Conservation (phyloP, 2,888 invertebrate genomes). For the Pardosa pseudoannulata region DNA sequence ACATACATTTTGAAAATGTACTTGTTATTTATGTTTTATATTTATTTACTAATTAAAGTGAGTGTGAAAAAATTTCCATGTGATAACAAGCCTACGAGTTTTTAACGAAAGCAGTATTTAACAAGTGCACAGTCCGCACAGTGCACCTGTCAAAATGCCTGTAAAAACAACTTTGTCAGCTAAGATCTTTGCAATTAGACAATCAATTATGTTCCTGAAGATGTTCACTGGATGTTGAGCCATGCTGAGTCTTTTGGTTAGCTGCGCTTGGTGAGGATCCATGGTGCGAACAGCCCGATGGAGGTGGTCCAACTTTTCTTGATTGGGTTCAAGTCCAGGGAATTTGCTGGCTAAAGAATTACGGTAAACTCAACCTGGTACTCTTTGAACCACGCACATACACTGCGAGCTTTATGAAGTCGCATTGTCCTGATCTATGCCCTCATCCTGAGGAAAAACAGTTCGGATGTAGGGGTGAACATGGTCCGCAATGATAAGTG, state of each 20-base stretch:
- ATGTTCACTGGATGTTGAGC: slow-evolving; percentile 21
- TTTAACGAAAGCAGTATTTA: too few relatives aligned
- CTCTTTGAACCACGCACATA: slow-evolving; percentile 25
- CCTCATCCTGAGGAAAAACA: neutral
- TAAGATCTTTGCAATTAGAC: too few relatives aligned
- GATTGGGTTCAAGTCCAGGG: slow-evolving; percentile 14
- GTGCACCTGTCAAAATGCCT: too few relatives aligned
- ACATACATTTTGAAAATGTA: too few relatives aligned
- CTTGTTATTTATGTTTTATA: too few relatives aligned
- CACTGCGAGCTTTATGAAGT: slow-evolving; percentile 9
- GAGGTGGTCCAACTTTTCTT: neutral
- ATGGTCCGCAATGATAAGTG: neutral
- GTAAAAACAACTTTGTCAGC: too few relatives aligned
- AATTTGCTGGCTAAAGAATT: neutral
- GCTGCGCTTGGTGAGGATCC: neutral
- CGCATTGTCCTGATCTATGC: slow-evolving; percentile 15
- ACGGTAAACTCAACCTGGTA: slow-evolving; percentile 26
- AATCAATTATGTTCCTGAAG: neutral
- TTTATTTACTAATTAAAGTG: too few relatives aligned
- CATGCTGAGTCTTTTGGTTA: neutral
- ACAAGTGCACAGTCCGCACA: too few relatives aligned
- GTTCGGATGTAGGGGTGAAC: neutral
- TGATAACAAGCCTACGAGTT: too few relatives aligned
- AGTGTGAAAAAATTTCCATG: too few relatives aligned
- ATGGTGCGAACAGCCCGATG: slow-evolving; percentile 12